Evolutionary conservation across 1,140 invertebrate genomes (phyloP).

Genomic region (Drosophila kanapiae): DNA sequence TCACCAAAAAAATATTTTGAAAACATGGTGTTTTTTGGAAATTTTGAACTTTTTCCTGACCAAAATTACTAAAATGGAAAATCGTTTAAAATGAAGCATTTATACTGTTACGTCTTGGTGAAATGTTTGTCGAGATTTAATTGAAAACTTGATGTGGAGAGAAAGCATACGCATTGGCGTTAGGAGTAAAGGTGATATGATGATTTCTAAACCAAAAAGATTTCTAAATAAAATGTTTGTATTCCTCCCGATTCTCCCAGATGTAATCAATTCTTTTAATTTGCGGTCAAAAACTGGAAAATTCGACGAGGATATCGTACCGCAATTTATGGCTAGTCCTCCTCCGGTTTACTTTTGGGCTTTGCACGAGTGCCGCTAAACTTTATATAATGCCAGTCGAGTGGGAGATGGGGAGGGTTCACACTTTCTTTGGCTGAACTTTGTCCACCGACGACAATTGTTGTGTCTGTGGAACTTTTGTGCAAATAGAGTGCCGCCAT

Average conservation of each 20-base stretch:
- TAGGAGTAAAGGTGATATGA: not conserved
- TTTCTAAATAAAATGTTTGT: not conserved
- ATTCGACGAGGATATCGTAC: constrained; percentile 64
- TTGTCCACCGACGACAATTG: constrained; percentile 58
- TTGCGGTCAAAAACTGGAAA: constrained; percentile 8
- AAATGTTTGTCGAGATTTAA: not conserved
- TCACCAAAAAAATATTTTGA: not conserved
- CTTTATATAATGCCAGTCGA: constrained; percentile 63
- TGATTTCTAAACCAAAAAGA: not conserved
- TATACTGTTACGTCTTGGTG: not conserved
- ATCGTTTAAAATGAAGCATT: not conserved
- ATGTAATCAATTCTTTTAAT: not conserved
- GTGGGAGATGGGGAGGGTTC: constrained; percentile 54
- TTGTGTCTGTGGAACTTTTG: constrained; percentile 71
- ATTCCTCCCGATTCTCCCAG: not conserved
- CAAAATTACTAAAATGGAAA: not conserved
- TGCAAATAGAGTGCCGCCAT: constrained; percentile 65
- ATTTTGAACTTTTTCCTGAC: not conserved
- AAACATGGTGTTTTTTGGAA: not conserved
- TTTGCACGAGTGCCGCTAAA: constrained; percentile 14
- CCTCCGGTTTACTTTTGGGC: not conserved
- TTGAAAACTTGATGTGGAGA: not conserved
- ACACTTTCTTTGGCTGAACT: constrained; percentile 73
- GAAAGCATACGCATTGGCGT: not conserved
- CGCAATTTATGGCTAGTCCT: constrained; percentile 65